Conservation (phyloP, 1,140 invertebrate genomes). For the Laupala kohalensis region DNA sequence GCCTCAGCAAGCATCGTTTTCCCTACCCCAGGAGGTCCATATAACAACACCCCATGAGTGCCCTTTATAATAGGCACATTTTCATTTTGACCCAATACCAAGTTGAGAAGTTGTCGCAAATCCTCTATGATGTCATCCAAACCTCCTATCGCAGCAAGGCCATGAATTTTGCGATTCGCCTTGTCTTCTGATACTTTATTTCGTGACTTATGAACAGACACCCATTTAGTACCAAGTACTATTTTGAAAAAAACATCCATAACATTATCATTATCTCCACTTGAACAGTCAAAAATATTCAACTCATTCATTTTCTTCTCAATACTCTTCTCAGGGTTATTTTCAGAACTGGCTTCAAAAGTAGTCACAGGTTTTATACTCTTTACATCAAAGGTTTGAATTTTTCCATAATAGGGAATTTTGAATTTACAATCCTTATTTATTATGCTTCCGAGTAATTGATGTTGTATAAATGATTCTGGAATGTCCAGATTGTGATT, state of each 20-base stretch:
- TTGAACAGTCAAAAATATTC: conserved; percentile 9
- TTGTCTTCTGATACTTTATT: background rate
- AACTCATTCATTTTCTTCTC: conserved; percentile 8
- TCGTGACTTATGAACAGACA: too few species aligned
- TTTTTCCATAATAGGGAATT: conserved; percentile 16
- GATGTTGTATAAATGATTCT: conserved; percentile 2
- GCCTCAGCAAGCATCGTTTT: conserved; percentile 53
- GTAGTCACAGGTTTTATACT: conserved; percentile 4
- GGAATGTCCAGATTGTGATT: conserved; percentile 2
- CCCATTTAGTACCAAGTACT: background rate
- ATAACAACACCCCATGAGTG: conserved; percentile 44
- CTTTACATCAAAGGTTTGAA: conserved; percentile 8
- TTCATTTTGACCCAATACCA: background rate
- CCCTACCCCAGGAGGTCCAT: conserved; percentile 50
- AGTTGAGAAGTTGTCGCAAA: background rate
- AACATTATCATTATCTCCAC: background rate
- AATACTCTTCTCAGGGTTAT: background rate
- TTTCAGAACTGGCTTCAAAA: background rate
- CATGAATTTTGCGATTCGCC: background rate
- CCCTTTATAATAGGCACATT: background rate
- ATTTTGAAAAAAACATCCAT: background rate
- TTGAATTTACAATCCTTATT: background rate
- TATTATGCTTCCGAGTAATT: conserved; percentile 5
- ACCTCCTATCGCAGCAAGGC: background rate
- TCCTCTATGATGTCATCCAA: conserved; percentile 1